phyloP scores from a whole-genome alignment of 2,113 vertebrate genomes.

The Lynx canadensis region DNA sequence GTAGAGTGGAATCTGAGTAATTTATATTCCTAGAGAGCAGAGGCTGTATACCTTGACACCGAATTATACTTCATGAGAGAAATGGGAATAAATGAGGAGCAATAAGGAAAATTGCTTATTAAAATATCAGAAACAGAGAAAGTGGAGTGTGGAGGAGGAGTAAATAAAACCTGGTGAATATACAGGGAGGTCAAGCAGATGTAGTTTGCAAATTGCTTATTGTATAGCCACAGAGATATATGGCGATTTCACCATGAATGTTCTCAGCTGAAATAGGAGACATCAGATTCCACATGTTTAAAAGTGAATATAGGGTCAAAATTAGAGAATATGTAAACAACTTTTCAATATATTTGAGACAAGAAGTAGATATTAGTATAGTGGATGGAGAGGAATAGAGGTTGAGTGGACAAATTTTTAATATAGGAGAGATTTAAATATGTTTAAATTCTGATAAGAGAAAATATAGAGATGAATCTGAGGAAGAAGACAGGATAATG shows the following conservation, averaged over 20 bases:
- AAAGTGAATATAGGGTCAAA: not conserved
- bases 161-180: not conserved
- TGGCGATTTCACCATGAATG: not conserved
- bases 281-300: not conserved
- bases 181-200: not conserved
- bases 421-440: not conserved
- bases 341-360: not conserved
- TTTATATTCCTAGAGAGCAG: not conserved
- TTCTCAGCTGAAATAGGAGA: not conserved
- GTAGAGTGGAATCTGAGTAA: not conserved
- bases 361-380: not conserved
- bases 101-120: not conserved
- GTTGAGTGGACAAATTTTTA: not conserved
- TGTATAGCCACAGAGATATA: not conserved
- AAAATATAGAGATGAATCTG: not conserved
- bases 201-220: not conserved
- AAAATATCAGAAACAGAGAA: not conserved
- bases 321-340: not conserved
- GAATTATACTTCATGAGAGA: not conserved
- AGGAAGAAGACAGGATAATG: not conserved
- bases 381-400: not conserved
- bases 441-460: not conserved
- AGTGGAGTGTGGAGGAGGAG: not conserved
- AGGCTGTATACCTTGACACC: not conserved
- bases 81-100: not conserved